Evolutionary conservation across 37 sponge, comb jelly and placozoan species (phyloP).

Genomic region (Theonella swinhoei): DNA sequence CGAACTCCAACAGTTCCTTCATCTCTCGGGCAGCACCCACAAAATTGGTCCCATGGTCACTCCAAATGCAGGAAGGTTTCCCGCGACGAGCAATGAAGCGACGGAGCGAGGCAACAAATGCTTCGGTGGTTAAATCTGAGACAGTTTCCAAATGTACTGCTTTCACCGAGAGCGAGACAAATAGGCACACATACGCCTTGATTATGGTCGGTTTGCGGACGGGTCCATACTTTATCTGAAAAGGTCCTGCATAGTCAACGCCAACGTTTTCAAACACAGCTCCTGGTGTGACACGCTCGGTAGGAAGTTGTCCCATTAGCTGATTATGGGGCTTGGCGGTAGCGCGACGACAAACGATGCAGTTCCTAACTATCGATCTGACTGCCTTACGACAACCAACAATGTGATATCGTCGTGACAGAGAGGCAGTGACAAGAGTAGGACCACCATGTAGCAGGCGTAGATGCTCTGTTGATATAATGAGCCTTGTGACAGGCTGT

Average conservation of each 20-base stretch:
- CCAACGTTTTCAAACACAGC: constrained; percentile 24
- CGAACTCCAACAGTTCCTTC: constrained; percentile 10
- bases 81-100: constrained; percentile 25
- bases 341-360: constrained; percentile 40
- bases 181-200: constrained; percentile 45
- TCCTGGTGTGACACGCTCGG: constrained; percentile 19
- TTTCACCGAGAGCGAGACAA: constrained; percentile 15
- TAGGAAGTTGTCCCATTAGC: constrained; percentile 53
- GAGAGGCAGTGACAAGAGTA: constrained; percentile 4
- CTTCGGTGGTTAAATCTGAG: constrained; percentile 33
- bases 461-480: constrained; percentile 19
- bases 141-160: constrained; percentile 17
- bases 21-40: constrained; percentile 29
- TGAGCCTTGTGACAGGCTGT: constrained; percentile 16
- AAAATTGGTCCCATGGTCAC: constrained; percentile 36
- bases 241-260: constrained; percentile 52
- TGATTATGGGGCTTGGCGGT: constrained; percentile 21
- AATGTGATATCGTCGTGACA: constrained; percentile 29
- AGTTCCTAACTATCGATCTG: constrained; percentile 26
- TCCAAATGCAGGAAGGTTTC: constrained; percentile 14
- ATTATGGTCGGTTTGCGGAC: constrained; percentile 26
- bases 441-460: constrained; percentile 36
- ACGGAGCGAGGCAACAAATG: constrained; percentile 10
- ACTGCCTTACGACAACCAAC: constrained; percentile 28
- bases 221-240: constrained; percentile 29